Evolutionary conservation across 2,888 invertebrate species (phyloP).

Genomic region (Agapostemon virescens): DNA sequence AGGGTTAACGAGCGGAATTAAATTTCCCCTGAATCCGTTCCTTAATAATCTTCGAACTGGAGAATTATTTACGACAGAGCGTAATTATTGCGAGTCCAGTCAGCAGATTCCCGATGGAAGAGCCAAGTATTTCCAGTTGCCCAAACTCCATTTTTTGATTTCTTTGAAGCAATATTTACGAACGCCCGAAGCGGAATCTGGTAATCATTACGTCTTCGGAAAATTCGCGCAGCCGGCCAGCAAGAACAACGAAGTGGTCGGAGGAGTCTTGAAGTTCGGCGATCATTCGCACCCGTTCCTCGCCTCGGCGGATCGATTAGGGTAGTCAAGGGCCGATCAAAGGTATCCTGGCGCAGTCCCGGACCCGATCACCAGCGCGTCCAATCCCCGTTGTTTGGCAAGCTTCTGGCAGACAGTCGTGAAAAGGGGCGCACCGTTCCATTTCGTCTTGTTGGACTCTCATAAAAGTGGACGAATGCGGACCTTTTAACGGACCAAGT

Average conservation of each 20-base stretch:
- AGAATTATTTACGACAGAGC: background rate
- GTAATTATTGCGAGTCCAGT: background rate
- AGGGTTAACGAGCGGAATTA: no score
- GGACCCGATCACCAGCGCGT: background rate
- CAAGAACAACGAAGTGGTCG: background rate
- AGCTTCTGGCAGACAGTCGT: constrained; percentile 17
- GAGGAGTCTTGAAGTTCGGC: background rate
- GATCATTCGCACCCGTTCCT: constrained; percentile 21
- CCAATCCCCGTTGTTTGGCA: constrained; percentile 40
- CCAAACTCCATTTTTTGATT: background rate
- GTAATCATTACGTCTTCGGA: background rate
- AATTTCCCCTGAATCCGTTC: no score
- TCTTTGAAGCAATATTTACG: background rate
- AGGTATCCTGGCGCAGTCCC: constrained; percentile 27
- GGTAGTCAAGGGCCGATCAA: constrained; percentile 17
- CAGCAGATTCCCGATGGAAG: background rate
- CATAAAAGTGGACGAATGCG: constrained; percentile 52
- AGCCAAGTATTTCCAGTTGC: background rate
- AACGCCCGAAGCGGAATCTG: background rate
- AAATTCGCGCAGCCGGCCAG: background rate
- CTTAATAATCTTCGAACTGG: no score
- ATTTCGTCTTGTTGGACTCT: constrained; percentile 50
- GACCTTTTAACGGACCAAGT: constrained; percentile 58
- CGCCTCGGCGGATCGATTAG: constrained; percentile 29
- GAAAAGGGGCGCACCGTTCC: constrained; percentile 36